These are phyloP conservation scores for Lacerta viridis DNA, from an alignment of 2,797 vertebrate genomes.

Conservation along the genomic window DNA sequence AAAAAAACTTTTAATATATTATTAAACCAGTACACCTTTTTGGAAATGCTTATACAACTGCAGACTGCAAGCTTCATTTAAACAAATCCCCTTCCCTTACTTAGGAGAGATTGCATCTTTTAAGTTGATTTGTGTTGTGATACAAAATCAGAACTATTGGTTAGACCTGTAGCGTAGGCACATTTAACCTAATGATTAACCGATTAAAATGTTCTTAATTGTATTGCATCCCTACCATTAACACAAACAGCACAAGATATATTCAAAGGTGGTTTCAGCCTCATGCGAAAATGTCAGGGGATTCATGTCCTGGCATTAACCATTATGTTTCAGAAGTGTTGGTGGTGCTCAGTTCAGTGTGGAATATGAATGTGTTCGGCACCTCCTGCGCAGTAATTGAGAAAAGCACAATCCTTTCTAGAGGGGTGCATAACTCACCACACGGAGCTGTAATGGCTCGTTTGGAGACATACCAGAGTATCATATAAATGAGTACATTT, in stretches of 20 bases:
- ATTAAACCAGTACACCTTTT: too few species aligned
- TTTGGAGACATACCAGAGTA: neutral
- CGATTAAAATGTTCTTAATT: neutral
- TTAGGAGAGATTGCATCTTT: too few species aligned
- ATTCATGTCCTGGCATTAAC: neutral
- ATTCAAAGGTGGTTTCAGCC: neutral
- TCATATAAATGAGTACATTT: neutral
- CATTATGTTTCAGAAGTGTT: neutral
- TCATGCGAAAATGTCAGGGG: neutral
- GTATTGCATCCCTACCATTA: neutral
- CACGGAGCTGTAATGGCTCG: rapidly evolving
- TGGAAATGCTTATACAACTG: too few species aligned
- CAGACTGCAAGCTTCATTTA: too few species aligned
- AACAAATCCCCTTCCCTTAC: too few species aligned
- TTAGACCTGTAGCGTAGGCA: neutral
- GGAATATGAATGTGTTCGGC: conserved; percentile 23
- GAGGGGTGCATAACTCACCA: neutral
- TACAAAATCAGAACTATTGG: neutral
- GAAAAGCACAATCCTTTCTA: neutral
- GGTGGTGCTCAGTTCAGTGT: neutral
- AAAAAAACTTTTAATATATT: too few species aligned
- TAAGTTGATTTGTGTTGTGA: too few species aligned
- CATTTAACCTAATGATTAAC: neutral
- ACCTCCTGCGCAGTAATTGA: conserved; percentile 26
- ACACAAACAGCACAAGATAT: neutral